Evolutionary conservation across 2,888 invertebrate species (phyloP).

Genomic region (Drosophila tripunctata): DNA sequence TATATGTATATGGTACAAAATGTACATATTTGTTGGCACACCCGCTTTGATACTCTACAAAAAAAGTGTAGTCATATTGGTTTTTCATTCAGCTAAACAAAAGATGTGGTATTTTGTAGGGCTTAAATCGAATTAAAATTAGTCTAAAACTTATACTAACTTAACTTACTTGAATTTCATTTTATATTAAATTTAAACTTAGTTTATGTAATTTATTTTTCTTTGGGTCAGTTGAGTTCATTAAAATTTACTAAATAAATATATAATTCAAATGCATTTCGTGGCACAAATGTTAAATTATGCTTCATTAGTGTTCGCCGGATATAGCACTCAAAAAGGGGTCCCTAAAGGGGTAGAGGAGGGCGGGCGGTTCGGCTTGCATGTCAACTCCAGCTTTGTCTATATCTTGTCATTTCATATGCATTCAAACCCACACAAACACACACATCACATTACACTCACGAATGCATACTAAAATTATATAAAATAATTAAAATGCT

Average conservation of each 20-base stretch:
- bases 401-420: constrained; percentile 56
- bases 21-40: constrained; percentile 81
- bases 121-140: constrained; percentile 8
- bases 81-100: constrained; percentile 1
- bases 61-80: constrained; percentile 10
- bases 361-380: constrained; percentile 4
- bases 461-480: constrained; percentile 39
- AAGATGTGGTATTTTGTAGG: constrained; percentile 66
- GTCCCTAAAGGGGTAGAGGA: neutral
- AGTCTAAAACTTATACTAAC: constrained; percentile 32
- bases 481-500: constrained; percentile 78
- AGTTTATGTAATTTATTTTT: neutral
- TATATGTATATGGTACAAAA: constrained; percentile 58
- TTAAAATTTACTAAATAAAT: constrained; percentile 59
- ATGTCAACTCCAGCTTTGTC: constrained; percentile 60
- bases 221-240: constrained; percentile 52
- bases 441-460: constrained; percentile 22
- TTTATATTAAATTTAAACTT: constrained; percentile 2
- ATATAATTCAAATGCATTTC: constrained; percentile 55
- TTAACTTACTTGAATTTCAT: neutral
- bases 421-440: constrained; percentile 49
- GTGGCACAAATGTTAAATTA: constrained; percentile 68
- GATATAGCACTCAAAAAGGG: constrained; percentile 13
- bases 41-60: constrained; percentile 65
- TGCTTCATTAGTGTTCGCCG: constrained; percentile 72